Base-by-base conservation (phyloP, 2,113 vertebrate genomes). In the Desmodus rotundus region DNA sequence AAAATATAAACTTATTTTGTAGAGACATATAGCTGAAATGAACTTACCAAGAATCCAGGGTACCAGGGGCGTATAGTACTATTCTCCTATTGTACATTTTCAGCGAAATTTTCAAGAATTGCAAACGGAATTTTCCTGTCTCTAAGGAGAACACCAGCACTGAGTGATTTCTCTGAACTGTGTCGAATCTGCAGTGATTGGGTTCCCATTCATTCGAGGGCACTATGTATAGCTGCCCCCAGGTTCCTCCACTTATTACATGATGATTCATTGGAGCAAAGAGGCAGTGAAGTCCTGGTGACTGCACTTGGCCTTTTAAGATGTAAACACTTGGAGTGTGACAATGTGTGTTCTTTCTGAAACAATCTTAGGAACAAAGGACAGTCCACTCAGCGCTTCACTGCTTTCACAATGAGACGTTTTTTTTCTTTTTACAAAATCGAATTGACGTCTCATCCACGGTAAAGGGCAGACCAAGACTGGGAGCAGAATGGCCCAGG, bases 61-160 rank as follows among this genome's bases (percentile, higher is more conserved):
- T 31, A 38, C 41, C 38, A 72, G 54, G 47, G 3, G 28, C 36
- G n/a, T 11, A 14, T 0, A 84, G 6, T 61, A 33, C 20, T 73
- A 76, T 61, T 67, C n/a, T 80, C 52, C 26, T 85, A 94, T 72
- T 93, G 78, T 89, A 38, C 22, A 43, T 47, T 68, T 76, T 50
- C 43, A 70, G 38, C 28, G 16, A 15, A 20, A 81, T 19, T 94
- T 76, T 93, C 36, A 72, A 95, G 82, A 89, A 78, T 88, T 96
- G 24, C 47, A 78, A 78, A 68, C 36, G 78, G 31, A 83, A 45
- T 47, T 38, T 76, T 65, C 19, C 43, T 77, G 9, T 85, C 77
- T 82, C 63, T 56, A 91, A 82, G 7, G 54, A 70, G 28, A 90
- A 74, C 3, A 26, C 2, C 14, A 24, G 43, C 50, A 78, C 36